These are phyloP conservation scores for Dryobota labecula DNA, from an alignment of 2,888 invertebrate genomes.

Conservation along the genomic window DNA sequence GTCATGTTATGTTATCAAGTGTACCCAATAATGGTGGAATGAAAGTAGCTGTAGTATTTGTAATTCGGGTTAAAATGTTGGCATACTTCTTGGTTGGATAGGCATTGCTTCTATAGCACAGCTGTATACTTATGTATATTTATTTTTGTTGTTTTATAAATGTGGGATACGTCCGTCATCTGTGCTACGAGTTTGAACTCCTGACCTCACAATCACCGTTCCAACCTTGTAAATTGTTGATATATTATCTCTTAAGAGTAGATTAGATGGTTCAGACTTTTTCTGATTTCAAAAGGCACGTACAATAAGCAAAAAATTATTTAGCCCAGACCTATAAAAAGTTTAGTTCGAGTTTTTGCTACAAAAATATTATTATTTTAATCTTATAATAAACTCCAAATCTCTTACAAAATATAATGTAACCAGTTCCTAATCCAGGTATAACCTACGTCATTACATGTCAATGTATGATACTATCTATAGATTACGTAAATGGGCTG, in stretches of 20 bases:
- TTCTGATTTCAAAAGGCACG: neutral
- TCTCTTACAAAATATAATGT: neutral
- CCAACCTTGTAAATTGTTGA: neutral
- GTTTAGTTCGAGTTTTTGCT: neutral
- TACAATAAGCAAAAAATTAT: neutral
- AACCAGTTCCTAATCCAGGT: neutral
- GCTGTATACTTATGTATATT: too few relatives aligned
- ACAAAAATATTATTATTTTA: neutral
- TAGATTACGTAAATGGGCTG: slow-evolving; percentile 25
- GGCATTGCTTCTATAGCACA: too few relatives aligned
- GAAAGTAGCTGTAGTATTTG: too few relatives aligned
- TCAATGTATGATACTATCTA: slow-evolving; percentile 32
- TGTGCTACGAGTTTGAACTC: neutral
- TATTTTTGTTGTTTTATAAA: too few relatives aligned
- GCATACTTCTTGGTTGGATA: too few relatives aligned
- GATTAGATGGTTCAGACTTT: slow-evolving; percentile 1
- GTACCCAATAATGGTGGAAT: neutral
- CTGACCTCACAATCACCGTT: neutral
- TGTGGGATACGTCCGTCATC: too few relatives aligned
- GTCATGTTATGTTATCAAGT: neutral
- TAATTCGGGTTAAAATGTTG: too few relatives aligned
- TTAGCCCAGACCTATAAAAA: neutral
- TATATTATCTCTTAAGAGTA: slow-evolving; percentile 7
- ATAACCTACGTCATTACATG: slow-evolving; percentile 6
- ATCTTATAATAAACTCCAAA: neutral